phyloP scores from a whole-genome alignment of 2,113 vertebrate genomes.

The Cyphomyrus plagiostoma region DNA sequence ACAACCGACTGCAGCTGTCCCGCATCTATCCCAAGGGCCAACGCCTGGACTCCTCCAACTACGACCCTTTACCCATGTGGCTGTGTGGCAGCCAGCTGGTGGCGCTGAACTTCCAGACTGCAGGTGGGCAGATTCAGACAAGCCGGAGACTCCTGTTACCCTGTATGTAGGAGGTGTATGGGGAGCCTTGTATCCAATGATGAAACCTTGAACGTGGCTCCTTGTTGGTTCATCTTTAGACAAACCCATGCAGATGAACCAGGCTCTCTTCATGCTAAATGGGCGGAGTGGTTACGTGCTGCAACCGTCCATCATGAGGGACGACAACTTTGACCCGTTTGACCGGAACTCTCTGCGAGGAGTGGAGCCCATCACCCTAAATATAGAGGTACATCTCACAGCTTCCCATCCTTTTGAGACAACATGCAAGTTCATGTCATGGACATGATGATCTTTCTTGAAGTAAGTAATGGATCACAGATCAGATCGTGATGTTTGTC shows the following conservation, averaged over 20 bases:
- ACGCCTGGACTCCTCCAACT: slow-evolving; percentile 95
- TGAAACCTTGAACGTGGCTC: background rate
- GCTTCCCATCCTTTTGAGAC: background rate
- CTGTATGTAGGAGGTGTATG: background rate
- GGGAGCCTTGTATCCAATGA: background rate
- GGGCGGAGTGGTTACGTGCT: slow-evolving; percentile 87
- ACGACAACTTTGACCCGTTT: slow-evolving; percentile 89
- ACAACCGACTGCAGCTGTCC: slow-evolving; percentile 93
- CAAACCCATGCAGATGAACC: slow-evolving; percentile 99
- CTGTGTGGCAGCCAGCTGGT: slow-evolving; percentile 96
- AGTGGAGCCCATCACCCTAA: slow-evolving; percentile 68
- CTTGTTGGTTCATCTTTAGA: slow-evolving; percentile 55
- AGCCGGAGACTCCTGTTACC: background rate
- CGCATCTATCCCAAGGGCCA: slow-evolving; percentile 97
- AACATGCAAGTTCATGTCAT: background rate
- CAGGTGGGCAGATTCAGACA: slow-evolving; percentile 61
- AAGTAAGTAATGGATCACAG: background rate
- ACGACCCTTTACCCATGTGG: slow-evolving; percentile 97
- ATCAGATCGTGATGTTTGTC: background rate
- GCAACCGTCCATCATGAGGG: slow-evolving; percentile 86
- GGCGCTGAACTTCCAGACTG: slow-evolving; percentile 96
- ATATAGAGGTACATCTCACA: slow-evolving; percentile 68
- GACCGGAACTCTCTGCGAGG: slow-evolving; percentile 78
- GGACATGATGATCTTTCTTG: background rate
- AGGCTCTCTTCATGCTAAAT: slow-evolving; percentile 89